phyloP scores from a whole-genome alignment of 2,888 invertebrate genomes.

The Prosapia bicincta region DNA sequence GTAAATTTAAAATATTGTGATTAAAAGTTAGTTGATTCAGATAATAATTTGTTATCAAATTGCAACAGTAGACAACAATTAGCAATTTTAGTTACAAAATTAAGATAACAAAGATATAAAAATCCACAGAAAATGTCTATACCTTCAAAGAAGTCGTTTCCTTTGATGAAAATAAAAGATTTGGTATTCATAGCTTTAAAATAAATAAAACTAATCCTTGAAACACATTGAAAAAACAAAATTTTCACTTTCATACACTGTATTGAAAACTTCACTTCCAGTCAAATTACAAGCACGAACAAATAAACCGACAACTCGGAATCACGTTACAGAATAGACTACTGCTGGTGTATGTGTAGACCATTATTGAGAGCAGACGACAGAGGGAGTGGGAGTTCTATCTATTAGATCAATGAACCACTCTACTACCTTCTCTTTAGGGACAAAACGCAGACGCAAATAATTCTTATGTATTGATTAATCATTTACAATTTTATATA shows the following conservation, averaged over 20 bases:
- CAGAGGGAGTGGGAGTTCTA: neutral
- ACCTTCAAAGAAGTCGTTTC: neutral
- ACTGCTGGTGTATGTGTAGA: neutral
- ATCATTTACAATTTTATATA: neutral
- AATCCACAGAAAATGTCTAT: too few relatives aligned
- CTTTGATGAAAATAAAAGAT: neutral
- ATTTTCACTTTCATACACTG: neutral
- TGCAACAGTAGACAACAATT: neutral
- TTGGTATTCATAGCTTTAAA: conserved; percentile 2
- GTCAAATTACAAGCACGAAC: neutral
- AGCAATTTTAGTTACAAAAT: neutral
- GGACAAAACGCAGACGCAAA: neutral
- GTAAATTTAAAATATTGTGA: too few relatives aligned
- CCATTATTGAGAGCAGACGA: neutral
- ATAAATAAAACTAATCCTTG: neutral
- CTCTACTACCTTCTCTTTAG: neutral
- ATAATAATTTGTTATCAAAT: too few relatives aligned
- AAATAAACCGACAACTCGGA: neutral
- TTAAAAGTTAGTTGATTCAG: too few relatives aligned
- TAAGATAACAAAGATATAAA: neutral
- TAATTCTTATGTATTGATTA: neutral
- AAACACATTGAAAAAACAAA: neutral
- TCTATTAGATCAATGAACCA: neutral
- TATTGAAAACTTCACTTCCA: neutral
- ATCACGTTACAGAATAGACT: neutral